Percentiles rank a stretch among this genome's conserved stretches.
phyloP scores from a whole-genome alignment of 1,140 invertebrate species.

The Paraescarpia echinospica region DNA sequence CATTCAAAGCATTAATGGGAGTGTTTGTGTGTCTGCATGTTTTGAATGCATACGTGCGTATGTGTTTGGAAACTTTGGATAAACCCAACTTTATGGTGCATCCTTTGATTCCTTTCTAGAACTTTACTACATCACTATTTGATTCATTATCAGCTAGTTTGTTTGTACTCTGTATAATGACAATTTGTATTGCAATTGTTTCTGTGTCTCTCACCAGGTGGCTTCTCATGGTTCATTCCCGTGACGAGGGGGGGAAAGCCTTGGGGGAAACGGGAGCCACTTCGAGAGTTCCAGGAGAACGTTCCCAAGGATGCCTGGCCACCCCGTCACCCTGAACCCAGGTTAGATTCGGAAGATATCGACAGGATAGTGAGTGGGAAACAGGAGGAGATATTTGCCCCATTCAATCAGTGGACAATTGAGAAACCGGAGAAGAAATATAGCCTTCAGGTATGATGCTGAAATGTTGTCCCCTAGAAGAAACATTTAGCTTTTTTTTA shows the following conservation, averaged over 20 bases:
- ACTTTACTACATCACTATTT: too few relatives aligned
- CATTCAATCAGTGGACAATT: constrained; percentile 10
- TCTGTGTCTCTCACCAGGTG: background rate
- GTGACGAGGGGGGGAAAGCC: background rate
- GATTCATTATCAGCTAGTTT: too few relatives aligned
- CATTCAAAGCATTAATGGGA: too few relatives aligned
- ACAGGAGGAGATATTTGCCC: constrained; percentile 27
- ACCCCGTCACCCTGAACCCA: background rate
- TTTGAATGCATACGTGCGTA: too few relatives aligned
- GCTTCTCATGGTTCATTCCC: constrained; percentile 1
- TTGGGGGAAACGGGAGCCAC: background rate
- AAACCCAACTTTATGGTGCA: too few relatives aligned
- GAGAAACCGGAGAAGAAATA: background rate
- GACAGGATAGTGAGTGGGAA: background rate
- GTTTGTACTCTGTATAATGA: too few relatives aligned
- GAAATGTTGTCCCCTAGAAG: background rate
- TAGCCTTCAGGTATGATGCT: background rate
- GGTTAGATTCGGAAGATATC: background rate
- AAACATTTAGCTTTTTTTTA: background rate
- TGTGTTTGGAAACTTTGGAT: too few relatives aligned
- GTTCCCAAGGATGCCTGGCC: background rate
- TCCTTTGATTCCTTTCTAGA: too few relatives aligned
- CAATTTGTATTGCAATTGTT: background rate
- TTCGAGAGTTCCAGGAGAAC: background rate
- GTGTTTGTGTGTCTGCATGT: too few relatives aligned